Conservation (phyloP, 1,140 invertebrate species). For the Venturia canescens region DNA sequence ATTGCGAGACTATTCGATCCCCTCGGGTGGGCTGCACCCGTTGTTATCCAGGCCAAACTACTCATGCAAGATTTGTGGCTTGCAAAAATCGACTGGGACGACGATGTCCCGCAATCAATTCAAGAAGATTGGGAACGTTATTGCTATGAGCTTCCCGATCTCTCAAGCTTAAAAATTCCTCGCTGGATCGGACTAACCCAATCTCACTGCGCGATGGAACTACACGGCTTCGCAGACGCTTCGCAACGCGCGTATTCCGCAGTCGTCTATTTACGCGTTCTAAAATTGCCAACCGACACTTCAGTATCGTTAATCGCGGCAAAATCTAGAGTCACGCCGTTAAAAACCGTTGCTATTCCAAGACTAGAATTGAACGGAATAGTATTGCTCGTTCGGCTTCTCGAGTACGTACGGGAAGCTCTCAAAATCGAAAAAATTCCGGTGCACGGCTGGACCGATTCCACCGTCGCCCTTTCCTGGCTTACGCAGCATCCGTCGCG, state of each 20-base stretch:
- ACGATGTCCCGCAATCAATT: constrained; percentile 53
- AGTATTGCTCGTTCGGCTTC: too few species aligned
- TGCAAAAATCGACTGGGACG: constrained; percentile 55
- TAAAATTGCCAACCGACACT: neutral
- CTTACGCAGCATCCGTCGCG: constrained; percentile 38
- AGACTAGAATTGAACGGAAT: too few species aligned
- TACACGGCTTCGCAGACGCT: constrained; percentile 56
- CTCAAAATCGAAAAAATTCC: constrained; percentile 4
- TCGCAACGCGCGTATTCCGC: constrained; percentile 43
- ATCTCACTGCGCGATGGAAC: constrained; percentile 25
- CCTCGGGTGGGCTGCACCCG: constrained; percentile 60
- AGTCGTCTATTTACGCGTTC: constrained; percentile 46
- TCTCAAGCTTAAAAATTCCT: constrained; percentile 30
- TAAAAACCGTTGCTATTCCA: constrained; percentile 61
- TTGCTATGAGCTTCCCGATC: constrained; percentile 5
- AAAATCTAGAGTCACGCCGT: constrained; percentile 63
- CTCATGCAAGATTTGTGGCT: constrained; percentile 51
- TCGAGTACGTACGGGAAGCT: too few species aligned
- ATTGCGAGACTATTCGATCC: constrained; percentile 54
- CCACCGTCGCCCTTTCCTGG: constrained; percentile 45
- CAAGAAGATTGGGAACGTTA: neutral
- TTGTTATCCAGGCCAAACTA: constrained; percentile 61
- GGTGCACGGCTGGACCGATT: constrained; percentile 42
- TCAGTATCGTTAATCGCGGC: constrained; percentile 52
- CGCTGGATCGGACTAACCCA: constrained; percentile 17